Evolutionary conservation across 1,140 invertebrate species (phyloP).

Genomic region (Pemphigus obesinymphae): DNA sequence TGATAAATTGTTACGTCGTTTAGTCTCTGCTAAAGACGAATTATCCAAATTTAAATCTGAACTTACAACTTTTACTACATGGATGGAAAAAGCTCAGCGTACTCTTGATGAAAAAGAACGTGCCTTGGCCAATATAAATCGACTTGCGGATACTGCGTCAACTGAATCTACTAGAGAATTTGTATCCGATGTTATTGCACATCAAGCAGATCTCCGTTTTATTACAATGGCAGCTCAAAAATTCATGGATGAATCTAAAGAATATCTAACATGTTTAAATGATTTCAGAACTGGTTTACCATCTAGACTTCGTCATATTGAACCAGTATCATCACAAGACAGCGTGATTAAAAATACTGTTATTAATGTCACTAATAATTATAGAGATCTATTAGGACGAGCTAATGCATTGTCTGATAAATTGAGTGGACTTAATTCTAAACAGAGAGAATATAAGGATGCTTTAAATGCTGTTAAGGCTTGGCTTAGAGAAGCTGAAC

Average conservation of each 20-base stretch:
- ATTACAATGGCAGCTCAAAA: constrained; percentile 93
- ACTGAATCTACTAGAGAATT: constrained; percentile 76
- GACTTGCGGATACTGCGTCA: constrained; percentile 59
- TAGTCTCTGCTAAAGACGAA: constrained; percentile 79
- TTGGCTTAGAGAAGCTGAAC: constrained; percentile 72
- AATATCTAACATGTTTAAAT: constrained; percentile 75
- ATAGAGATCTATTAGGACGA: constrained; percentile 69
- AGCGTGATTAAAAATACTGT: constrained; percentile 67
- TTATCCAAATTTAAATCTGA: constrained; percentile 79
- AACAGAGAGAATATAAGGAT: constrained; percentile 76
- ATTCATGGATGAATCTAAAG: constrained; percentile 89
- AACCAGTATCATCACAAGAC: constrained; percentile 63
- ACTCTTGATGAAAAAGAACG: constrained; percentile 80
- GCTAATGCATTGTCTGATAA: constrained; percentile 78
- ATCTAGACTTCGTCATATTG: constrained; percentile 70
- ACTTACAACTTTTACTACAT: constrained; percentile 72
- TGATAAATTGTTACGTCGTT: constrained; percentile 68
- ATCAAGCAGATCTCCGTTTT: constrained; percentile 88
- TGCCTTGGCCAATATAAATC: constrained; percentile 72
- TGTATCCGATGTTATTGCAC: constrained; percentile 88
- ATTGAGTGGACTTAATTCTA: constrained; percentile 68
- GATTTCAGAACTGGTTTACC: constrained; percentile 78
- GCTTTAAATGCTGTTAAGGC: constrained; percentile 73
- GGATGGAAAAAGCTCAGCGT: constrained; percentile 75
- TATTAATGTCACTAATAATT: constrained; percentile 63